phyloP scores from a whole-genome alignment of 2,888 invertebrate genomes.

The Syrphus vitripennis region DNA sequence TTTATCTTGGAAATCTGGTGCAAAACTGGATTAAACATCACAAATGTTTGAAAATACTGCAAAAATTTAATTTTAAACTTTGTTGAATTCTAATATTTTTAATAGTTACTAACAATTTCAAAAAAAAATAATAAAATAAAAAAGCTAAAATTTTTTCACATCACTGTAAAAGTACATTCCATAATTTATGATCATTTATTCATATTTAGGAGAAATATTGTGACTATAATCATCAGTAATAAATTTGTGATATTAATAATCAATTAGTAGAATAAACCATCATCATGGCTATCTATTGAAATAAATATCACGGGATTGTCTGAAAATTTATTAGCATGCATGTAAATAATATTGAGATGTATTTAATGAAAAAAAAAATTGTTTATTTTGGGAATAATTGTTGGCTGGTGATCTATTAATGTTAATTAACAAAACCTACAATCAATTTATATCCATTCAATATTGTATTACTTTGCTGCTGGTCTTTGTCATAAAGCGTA shows the following conservation, averaged over 20 bases:
- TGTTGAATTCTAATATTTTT: too few relatives aligned
- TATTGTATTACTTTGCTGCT: too few relatives aligned
- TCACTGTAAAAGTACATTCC: background rate
- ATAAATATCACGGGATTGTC: background rate
- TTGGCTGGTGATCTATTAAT: background rate
- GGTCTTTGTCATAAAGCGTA: too few relatives aligned
- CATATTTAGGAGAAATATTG: background rate
- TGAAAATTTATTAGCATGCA: background rate
- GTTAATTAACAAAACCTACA: background rate
- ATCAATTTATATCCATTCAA: background rate
- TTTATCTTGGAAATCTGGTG: too few relatives aligned
- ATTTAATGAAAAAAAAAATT: too few relatives aligned
- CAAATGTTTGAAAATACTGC: too few relatives aligned
- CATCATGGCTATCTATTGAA: background rate
- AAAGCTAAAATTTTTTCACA: background rate
- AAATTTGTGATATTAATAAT: background rate
- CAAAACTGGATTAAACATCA: too few relatives aligned
- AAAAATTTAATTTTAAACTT: too few relatives aligned
- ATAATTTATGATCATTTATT: background rate
- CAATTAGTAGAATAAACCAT: background rate
- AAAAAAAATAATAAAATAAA: too few relatives aligned
- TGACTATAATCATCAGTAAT: background rate
- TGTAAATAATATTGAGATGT: too few relatives aligned
- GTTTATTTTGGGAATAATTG: background rate
- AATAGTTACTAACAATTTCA: too few relatives aligned